Evolutionary conservation across 2,797 vertebrate species (phyloP), one percentile per base, ranked within the genome.

Genomic region (Cirrhinus molitorella): DNA sequence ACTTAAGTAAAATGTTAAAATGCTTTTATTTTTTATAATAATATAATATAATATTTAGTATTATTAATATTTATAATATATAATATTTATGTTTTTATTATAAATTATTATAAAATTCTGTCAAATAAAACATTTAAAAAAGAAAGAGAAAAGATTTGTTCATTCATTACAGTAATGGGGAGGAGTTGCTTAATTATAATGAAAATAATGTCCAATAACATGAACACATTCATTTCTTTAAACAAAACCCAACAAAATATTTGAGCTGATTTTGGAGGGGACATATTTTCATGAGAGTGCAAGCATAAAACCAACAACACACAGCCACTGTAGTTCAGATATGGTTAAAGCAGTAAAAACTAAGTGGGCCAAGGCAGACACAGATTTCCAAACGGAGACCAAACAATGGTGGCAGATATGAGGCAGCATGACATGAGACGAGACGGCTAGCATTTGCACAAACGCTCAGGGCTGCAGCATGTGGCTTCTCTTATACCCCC

Each of bases 401-500:
- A 5, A 67, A 13, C 65, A 40, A 0, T 40, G 1, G 0, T 4
- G 10, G 65, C 65, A n/a, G 66, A 43, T 40, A 37, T 19, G 11
- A n/a, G 34, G 31, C 63, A 65, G 63, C 31, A 10, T 34, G 63
- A 37, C 31, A 66, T 21, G 21, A 66, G 31, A 66, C 31, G 16
- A 65, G 66, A 61, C 57, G 11, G 21, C 21, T 37, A 70, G 63
- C 55, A n/a, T 85, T 73, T 84, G 80, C 72, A 74, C 63, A 72
- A 81, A 40, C 17, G 23, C 71, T 67, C 49, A 34, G 16, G 25
- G 84, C 80, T 78, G 37, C 83, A 72, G 66, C 72, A 55, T 88
- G 80, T n/a, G 65, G 61, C 53, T 75, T 80, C 65, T 85, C 59
- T 43, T 67, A 72, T 13, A 51, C 74, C 88, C 83, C 86, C 80